phyloP scores from a whole-genome alignment of 1,140 invertebrate genomes.

The Tribolium castaneum region DNA sequence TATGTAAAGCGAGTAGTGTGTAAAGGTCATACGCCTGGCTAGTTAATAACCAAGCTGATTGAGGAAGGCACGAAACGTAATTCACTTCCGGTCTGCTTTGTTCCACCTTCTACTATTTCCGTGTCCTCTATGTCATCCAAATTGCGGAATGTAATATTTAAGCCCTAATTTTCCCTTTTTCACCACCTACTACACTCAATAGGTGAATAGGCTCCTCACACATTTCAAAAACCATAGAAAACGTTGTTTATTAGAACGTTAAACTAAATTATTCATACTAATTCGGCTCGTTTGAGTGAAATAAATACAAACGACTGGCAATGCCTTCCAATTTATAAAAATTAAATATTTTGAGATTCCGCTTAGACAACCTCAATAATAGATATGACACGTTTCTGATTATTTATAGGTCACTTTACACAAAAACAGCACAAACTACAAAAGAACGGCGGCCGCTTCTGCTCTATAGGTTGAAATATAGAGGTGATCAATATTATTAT shows the following conservation, averaged over 20 bases:
- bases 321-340: no score
- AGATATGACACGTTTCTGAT: neutral
- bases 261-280: neutral
- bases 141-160: constrained; percentile 1
- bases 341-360: no score
- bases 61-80: constrained; percentile 36
- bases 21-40: constrained; percentile 27
- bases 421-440: constrained; percentile 12
- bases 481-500: constrained; percentile 15
- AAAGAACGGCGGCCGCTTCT: constrained; percentile 8
- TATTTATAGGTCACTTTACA: constrained; percentile 27
- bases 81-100: constrained; percentile 40
- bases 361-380: no score
- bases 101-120: constrained; percentile 16
- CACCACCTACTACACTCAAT: no score
- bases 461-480: neutral
- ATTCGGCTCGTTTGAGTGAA: neutral
- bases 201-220: no score
- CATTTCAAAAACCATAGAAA: neutral
- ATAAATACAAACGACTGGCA: no score
- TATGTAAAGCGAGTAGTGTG: constrained; percentile 12
- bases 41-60: constrained; percentile 36
- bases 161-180: neutral
- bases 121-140: constrained; percentile 12
- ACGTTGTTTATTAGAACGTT: neutral